phyloP scores from a whole-genome alignment of 2,113 vertebrate genomes.

The Petrocephalus microphthalmus region DNA sequence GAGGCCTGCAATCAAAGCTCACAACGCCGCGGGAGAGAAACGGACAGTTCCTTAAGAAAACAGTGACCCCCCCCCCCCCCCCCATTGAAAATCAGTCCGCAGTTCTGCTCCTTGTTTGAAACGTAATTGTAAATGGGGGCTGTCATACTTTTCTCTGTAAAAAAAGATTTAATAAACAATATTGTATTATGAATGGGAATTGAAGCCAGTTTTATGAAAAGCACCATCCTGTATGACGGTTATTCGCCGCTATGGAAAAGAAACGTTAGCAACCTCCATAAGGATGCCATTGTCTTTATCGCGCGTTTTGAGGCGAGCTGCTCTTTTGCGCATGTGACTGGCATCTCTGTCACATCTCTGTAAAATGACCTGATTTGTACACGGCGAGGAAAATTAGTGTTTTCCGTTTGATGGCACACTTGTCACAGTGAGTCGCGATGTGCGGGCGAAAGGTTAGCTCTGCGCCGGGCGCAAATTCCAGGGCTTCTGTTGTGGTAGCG shows the following conservation, averaged over 20 bases:
- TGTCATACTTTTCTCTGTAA: not conserved
- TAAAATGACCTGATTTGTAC: not conserved
- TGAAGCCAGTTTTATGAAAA: not conserved
- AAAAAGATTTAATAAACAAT: conserved; percentile 4
- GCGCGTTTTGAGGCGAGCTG: not conserved
- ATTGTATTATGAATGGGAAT: not conserved
- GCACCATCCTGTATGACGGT: not conserved
- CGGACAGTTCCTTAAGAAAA: not conserved
- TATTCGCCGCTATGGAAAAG: not conserved
- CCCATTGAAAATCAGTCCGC: not conserved
- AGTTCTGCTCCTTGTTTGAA: not conserved
- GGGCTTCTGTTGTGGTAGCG: not conserved
- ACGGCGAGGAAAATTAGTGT: not conserved
- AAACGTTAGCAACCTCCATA: not conserved
- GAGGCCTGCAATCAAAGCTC: not conserved
- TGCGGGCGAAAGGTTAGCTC: not conserved
- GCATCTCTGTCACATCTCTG: not conserved
- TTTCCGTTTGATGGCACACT: not conserved
- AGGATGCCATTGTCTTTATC: not conserved
- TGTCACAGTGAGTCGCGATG: no score
- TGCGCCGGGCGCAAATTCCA: not conserved
- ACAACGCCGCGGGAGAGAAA: not conserved
- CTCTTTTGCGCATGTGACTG: not conserved
- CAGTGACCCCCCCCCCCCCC: not conserved
- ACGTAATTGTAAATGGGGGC: not conserved